Base-by-base conservation (phyloP, 2,888 invertebrate species). In the Zelleria hepariella region DNA sequence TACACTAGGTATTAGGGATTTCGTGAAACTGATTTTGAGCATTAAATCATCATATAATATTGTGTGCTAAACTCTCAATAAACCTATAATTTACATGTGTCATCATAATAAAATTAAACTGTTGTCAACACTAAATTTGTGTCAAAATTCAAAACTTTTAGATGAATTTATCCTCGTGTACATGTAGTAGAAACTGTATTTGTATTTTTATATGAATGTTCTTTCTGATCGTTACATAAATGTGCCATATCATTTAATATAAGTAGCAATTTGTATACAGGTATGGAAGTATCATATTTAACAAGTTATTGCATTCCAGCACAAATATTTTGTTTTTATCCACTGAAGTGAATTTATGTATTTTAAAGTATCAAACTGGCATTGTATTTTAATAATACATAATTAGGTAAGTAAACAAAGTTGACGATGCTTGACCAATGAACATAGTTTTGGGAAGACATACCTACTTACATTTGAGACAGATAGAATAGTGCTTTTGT, bases 1-100 rank as follows among this genome's bases (percentile, higher is more conserved):
- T n/a, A n/a, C n/a, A n/a, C n/a, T n/a, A n/a, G n/a, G 27, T 21
- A 56, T 21, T 63, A 42, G 62, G 61, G 63, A 65, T 62, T 55
- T 64, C 62, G 58, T 68, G 66, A 49, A 68, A 65, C 53, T 56
- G 65, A 58, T 68, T 67, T 67, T 66, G 60, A 66, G 64, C 15
- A 3, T 47, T 5, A 24, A 6, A 24, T 5, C 10, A 15, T n/a
- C 10, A 10, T 25, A 57, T 47, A 24, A 57, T 59, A 54, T 24
- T 18, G 24, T 55, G 10, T 59, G 21, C 55, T 48, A 18, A 18
- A 54, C 27, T 42, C 10, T 15, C 32, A 42, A 42, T 0, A n/a
- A n/a, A n/a, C n/a, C n/a, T n/a, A n/a, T n/a, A n/a, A n/a, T n/a
- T n/a, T n/a, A n/a, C n/a, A n/a, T n/a, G n/a, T n/a, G n/a, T n/a